phyloP scores from a whole-genome alignment of 2,113 vertebrate species.

The Pantherophis guttatus region DNA sequence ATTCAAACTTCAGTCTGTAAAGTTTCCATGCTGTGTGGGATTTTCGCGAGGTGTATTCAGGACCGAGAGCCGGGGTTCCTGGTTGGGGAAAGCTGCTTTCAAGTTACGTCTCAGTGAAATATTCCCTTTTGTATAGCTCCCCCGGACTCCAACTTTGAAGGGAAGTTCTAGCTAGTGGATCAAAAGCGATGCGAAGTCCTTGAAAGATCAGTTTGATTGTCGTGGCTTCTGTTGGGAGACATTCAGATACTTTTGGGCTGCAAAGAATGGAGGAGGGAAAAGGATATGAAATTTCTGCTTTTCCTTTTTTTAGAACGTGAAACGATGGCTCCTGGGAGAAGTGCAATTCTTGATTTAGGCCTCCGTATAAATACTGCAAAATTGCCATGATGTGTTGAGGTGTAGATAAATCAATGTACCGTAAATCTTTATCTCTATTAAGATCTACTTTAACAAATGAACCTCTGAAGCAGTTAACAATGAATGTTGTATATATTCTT shows the following conservation, averaged over 20 bases:
- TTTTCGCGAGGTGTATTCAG: background rate
- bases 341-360: background rate
- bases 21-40: background rate
- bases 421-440: no score
- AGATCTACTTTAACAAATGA: no score
- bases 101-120: background rate
- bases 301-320: background rate
- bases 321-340: background rate
- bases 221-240: background rate
- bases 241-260: background rate
- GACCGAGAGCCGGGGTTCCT: background rate
- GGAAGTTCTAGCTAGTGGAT: constrained; percentile 1
- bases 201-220: background rate
- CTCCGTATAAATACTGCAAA: background rate
- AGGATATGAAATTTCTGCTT: constrained; percentile 1
- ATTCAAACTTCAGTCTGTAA: background rate
- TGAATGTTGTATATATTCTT: no score
- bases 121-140: background rate
- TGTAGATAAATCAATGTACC: no score
- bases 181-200: background rate
- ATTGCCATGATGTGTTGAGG: background rate
- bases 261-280: background rate
- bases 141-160: constrained; percentile 5
- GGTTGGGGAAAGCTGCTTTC: background rate
- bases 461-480: no score